Base-by-base conservation (phyloP, 2,797 vertebrate genomes). In the Lepilemur ruficaudatus region DNA sequence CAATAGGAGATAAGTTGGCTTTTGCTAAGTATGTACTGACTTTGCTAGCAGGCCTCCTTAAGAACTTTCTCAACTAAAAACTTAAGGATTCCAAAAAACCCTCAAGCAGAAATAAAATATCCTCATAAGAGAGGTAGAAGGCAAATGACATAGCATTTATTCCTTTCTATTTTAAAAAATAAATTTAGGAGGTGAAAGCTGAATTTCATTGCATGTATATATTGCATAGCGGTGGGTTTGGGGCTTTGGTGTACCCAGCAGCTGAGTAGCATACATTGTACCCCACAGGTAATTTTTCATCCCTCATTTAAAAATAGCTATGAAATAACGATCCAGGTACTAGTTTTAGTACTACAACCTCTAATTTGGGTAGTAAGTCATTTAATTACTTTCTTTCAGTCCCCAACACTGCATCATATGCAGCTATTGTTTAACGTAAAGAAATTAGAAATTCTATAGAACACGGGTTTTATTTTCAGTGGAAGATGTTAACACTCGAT, bases 61-160 rank as follows among this genome's bases (percentile, higher is more conserved):
- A 28, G 7, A 78, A 48, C 28, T 81, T 86, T 70, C 46, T 85
- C 32, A 95, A 91, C 25, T 80, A 75, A 38, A 41, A 48, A 90
- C 25, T 28, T 41, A 85, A 50, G 32, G 32, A 84, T 4, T 10
- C 38, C 7, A 20, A 82, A 92, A 93, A 67, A 63, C 11, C 38
- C 43, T 95, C 6, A 59, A 92, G 38, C 22, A 93, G 32, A 41
- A 95, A 81, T 87, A 93, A 73, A 96, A 82, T 52, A 22, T 57
- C 23, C 59, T 75, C 85, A 50, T 67, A 86, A 52, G 7, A 5
- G 41, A 93, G 25, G 23, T 43, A 96, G 92, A 90, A 48, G 59
- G 32, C 32, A 85, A 92, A 89, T 22, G 23, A 88, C 12, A 81
- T 1, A 70, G 41, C 9, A 91, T 46, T 63, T 32, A 15, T 63